Percentiles rank a stretch among this genome's conserved stretches.
phyloP scores from a whole-genome alignment of 2,113 vertebrate genomes.

The Saguinus midas region DNA sequence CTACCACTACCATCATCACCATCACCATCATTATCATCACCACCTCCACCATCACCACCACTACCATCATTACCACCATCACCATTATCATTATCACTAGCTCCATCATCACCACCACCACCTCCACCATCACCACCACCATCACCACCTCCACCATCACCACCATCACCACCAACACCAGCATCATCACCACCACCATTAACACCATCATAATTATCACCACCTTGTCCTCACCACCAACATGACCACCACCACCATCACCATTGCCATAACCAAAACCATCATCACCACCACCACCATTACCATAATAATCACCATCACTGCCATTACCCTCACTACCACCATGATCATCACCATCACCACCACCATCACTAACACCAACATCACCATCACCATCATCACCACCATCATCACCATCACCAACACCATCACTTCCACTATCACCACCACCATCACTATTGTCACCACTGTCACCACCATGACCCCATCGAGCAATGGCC shows the following conservation, averaged over 20 bases:
- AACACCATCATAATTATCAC: rapidly evolving
- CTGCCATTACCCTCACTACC: rapidly evolving
- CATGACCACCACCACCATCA: rapidly evolving
- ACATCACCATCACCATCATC: rapidly evolving
- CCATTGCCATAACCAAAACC: rapidly evolving
- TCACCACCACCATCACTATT: rapidly evolving
- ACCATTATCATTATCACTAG: rapidly evolving
- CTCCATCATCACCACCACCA: rapidly evolving
- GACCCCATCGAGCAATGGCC: not conserved
- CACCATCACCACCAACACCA: rapidly evolving
- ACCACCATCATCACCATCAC: rapidly evolving
- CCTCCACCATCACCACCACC: rapidly evolving
- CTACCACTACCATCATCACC: rapidly evolving
- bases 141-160: rapidly evolving
- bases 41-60: rapidly evolving
- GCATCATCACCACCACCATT: rapidly evolving
- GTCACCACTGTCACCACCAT: not conserved
- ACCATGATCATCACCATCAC: rapidly evolving
- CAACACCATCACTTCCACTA: rapidly evolving
- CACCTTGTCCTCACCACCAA: not conserved
- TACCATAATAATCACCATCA: rapidly evolving
- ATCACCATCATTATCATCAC: rapidly evolving
- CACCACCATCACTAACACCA: rapidly evolving
- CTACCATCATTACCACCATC: rapidly evolving
- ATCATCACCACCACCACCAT: rapidly evolving